Evolutionary conservation across 2,888 invertebrate species (phyloP).

Genomic region (Pterostichus madidus): DNA sequence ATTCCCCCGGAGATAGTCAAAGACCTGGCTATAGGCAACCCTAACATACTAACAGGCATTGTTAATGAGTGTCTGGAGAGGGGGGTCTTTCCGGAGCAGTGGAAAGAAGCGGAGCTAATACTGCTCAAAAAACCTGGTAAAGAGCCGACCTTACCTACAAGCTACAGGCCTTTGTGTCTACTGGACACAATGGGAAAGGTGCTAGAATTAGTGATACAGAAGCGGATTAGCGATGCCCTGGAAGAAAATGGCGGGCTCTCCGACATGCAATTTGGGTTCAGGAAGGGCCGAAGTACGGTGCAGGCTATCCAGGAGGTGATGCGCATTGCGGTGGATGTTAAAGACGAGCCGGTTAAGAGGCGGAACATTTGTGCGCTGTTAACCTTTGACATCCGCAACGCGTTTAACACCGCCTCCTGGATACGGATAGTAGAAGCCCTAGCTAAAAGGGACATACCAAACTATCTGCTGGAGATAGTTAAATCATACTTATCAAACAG

Average conservation of each 20-base stretch:
- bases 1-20: no score
- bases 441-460: background rate
- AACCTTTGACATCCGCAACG: constrained; percentile 10
- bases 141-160: no score
- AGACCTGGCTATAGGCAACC: no score
- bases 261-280: constrained; percentile 13
- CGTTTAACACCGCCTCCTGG: constrained; percentile 7
- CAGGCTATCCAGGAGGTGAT: background rate
- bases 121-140: no score
- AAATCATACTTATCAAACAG: background rate
- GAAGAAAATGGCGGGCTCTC: constrained; percentile 20
- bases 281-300: background rate
- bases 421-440: background rate
- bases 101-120: no score
- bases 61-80: no score
- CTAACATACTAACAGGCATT: no score
- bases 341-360: background rate
- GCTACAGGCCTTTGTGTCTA: no score
- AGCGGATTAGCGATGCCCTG: constrained; percentile 16
- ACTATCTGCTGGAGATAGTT: background rate
- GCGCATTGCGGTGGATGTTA: background rate
- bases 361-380: background rate
- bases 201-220: no score
- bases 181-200: no score
- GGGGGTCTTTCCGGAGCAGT: no score